These are phyloP conservation scores for Phenacoccus solenopsis DNA, from an alignment of 1,140 invertebrate species.

Conservation along the genomic window DNA sequence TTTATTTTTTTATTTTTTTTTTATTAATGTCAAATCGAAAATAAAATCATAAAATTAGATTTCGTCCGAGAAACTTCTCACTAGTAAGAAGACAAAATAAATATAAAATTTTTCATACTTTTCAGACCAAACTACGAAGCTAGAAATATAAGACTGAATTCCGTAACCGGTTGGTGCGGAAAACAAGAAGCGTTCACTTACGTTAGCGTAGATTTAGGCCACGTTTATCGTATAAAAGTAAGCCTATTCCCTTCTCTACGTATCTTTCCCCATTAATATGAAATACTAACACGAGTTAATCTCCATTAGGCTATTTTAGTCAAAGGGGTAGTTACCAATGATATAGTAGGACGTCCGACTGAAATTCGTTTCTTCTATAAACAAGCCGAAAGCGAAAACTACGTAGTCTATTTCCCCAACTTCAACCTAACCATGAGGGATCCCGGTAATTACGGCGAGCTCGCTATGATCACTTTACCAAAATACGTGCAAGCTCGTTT, in stretches of 20 bases:
- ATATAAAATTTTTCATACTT: slow-evolving; percentile 21
- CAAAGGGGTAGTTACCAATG: slow-evolving; percentile 87
- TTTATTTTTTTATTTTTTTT: slow-evolving; percentile 10
- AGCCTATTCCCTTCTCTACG: slow-evolving; percentile 18
- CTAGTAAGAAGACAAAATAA: neutral
- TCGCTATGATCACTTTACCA: slow-evolving; percentile 89
- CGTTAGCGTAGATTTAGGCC: slow-evolving; percentile 84
- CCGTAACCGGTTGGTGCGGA: slow-evolving; percentile 89
- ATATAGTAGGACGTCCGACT: slow-evolving; percentile 84
- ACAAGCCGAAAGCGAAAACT: slow-evolving; percentile 81
- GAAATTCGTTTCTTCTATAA: slow-evolving; percentile 97
- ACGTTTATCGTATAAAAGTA: slow-evolving; percentile 72
- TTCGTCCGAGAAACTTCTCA: neutral
- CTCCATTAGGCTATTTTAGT: slow-evolving; percentile 57
- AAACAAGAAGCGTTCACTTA: slow-evolving; percentile 91
- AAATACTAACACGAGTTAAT: too few species aligned
- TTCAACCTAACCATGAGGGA: slow-evolving; percentile 86
- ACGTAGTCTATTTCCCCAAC: slow-evolving; percentile 91
- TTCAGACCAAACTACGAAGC: slow-evolving; percentile 76
- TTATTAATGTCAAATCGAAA: too few species aligned
- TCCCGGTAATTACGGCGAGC: slow-evolving; percentile 85
- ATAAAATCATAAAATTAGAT: neutral
- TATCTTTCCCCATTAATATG: neutral
- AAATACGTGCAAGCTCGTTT: slow-evolving; percentile 86
- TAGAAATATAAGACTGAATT: slow-evolving; percentile 76